These are phyloP conservation scores for Triplophysa siluroides DNA, from an alignment of 2,113 vertebrate species.

Conservation along the genomic window DNA sequence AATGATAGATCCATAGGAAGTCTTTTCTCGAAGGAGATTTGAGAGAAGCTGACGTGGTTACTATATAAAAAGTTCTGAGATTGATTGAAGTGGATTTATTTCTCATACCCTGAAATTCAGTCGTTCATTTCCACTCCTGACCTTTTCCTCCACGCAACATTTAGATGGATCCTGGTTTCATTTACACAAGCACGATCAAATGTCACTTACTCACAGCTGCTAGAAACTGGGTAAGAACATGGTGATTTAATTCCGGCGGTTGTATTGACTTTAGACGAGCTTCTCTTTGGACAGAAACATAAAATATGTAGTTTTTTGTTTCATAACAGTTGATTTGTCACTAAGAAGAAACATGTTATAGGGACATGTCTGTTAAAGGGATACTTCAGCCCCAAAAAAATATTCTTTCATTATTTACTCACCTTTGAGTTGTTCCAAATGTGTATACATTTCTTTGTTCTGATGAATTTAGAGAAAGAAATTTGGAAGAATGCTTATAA, in stretches of 20 bases:
- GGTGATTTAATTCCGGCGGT: neutral
- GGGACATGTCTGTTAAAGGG: neutral
- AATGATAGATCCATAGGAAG: constrained; percentile 34
- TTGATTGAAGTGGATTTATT: constrained; percentile 36
- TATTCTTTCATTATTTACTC: too few species aligned
- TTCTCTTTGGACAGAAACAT: neutral
- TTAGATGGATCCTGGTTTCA: constrained; percentile 1
- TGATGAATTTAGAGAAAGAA: too few species aligned
- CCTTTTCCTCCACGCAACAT: neutral
- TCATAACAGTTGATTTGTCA: neutral
- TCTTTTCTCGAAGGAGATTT: constrained; percentile 32
- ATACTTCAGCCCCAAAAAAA: too few species aligned
- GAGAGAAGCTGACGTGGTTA: neutral
- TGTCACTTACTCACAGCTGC: constrained; percentile 3
- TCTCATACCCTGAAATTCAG: constrained; percentile 37
- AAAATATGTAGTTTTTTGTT: neutral
- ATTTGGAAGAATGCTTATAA: too few species aligned
- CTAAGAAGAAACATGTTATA: neutral
- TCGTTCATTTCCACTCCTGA: constrained; percentile 29
- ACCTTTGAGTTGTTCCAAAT: too few species aligned
- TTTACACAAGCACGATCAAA: constrained; percentile 8
- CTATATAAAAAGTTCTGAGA: constrained; percentile 43
- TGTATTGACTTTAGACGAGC: neutral
- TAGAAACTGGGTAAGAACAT: neutral
- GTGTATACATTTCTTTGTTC: too few species aligned